A percentile compares a stretch with the other conserved stretches of the same genome.
phyloP scores from a whole-genome alignment of 23 tunicate genomes.

The Halocynthia aurantium region DNA sequence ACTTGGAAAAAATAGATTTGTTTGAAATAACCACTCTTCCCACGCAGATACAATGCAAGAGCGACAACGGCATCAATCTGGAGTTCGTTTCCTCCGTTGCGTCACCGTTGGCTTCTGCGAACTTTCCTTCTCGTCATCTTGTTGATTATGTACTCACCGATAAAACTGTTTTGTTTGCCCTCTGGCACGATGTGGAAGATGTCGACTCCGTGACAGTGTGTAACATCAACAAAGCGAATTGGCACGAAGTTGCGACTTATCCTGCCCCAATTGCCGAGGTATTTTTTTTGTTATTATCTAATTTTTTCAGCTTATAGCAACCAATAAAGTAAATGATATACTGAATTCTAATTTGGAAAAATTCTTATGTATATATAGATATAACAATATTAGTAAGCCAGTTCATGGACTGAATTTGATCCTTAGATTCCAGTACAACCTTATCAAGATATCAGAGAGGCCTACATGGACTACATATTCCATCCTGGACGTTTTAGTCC shows the following conservation, averaged over 20 bases:
- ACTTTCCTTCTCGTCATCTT: conserved; percentile 10
- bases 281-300: too few relatives aligned
- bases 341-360: too few relatives aligned
- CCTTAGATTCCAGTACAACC: neutral
- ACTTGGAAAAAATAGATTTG: too few relatives aligned
- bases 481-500: conserved; percentile 41
- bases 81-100: neutral
- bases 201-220: conserved; percentile 32
- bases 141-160: conserved; percentile 31
- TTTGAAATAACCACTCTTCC: too few relatives aligned
- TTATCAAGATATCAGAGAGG: conserved; percentile 35
- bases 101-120: neutral
- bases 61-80: neutral
- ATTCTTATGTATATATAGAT: too few relatives aligned
- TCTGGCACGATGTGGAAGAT: conserved; percentile 63
- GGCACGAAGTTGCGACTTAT: conserved; percentile 74
- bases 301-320: too few relatives aligned
- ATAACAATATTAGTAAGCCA: too few relatives aligned
- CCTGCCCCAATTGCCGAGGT: neutral
- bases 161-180: conserved; percentile 29
- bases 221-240: conserved; percentile 21
- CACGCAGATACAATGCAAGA: too few relatives aligned
- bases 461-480: conserved; percentile 43
- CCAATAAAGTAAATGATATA: too few relatives aligned
- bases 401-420: too few relatives aligned